Base-by-base conservation (phyloP, 92 coral and sea anemone genomes). In the Micromussa lordhowensis region DNA sequence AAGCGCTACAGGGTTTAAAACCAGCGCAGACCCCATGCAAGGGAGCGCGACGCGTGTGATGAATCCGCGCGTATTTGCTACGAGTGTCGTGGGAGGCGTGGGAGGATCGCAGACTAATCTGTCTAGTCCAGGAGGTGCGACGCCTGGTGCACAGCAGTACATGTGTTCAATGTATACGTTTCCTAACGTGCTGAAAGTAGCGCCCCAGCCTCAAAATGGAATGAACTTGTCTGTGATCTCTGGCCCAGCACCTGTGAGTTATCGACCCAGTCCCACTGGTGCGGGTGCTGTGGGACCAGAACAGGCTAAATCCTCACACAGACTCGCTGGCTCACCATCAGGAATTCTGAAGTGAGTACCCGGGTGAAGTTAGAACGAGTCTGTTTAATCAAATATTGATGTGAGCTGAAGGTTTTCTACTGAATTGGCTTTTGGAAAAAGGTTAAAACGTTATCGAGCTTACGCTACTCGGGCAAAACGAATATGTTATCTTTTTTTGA, bases 211-310 rank as follows among this genome's bases (percentile, higher is more conserved):
- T n/a, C 96, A 93, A 73, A 90, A 83, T 28, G 87, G 87, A 61
- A 79, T 96, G 92, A 96, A 92, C 61, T 90, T 97, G 63, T 96
- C 98, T 68, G 99, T 97, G 57, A 97, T 97, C 55, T 94, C 99
- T 14, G 99, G 99, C n/a, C 99, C 99, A 11, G 99, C 99, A 16
- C 99, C 99, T 15, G 94, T 97, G 30, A 88, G 86, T 61, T 90
- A 96, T 54, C 91, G 98, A 84, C 63, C 96, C 5, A 94, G 93
- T 69, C 81, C 71, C 57, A 84, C 91, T 29, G 78, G 68, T 58
- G 36, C 86, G 29, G 76, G 84, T 66, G 63, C 68, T 21, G 88
- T 38, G 31, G 74, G 70, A 22, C 28, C 81, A 5, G 78, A 70
- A 29, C 82, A 83, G 75, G 29, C 64, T 34, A 34, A 80, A 86